A percentile compares a stretch with the other conserved stretches of the same genome.
phyloP scores from a whole-genome alignment of 2,797 vertebrate species.

The Enteromius thamalakanensis region DNA sequence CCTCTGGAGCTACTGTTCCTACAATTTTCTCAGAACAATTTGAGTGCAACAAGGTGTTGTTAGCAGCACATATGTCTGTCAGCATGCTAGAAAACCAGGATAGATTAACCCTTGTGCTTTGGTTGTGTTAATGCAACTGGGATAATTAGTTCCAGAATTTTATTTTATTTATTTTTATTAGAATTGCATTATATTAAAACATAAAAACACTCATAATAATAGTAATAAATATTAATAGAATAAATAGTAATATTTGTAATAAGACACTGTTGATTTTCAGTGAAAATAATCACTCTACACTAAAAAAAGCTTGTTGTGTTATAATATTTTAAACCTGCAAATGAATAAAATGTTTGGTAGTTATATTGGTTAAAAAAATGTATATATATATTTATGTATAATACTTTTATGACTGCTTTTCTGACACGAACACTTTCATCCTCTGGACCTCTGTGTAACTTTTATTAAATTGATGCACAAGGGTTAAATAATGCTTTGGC shows the following conservation, averaged over 20 bases:
- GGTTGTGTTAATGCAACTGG: neutral
- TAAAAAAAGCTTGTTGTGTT: neutral
- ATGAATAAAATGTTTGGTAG: neutral
- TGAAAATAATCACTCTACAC: neutral
- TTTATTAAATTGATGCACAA: neutral
- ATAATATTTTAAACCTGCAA: neutral
- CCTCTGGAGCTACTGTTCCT: neutral
- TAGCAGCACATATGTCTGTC: neutral
- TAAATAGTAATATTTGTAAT: neutral
- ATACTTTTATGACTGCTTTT: neutral
- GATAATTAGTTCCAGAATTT: neutral
- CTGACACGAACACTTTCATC: neutral
- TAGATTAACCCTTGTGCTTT: neutral
- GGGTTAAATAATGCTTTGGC: slow-evolving; percentile 36
- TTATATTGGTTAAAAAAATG: neutral
- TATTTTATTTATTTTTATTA: neutral
- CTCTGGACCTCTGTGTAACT: neutral
- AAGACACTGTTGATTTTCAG: neutral
- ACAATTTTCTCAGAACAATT: slow-evolving; percentile 1
- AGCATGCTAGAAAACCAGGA: neutral
- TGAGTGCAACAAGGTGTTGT: slow-evolving; percentile 4
- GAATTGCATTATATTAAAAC: neutral
- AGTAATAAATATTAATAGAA: too few relatives aligned
- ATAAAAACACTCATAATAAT: neutral
- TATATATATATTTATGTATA: neutral